These are phyloP conservation scores for Lepisosteus oculatus DNA, from an alignment of 2,113 vertebrate genomes.

Conservation along the genomic window DNA sequence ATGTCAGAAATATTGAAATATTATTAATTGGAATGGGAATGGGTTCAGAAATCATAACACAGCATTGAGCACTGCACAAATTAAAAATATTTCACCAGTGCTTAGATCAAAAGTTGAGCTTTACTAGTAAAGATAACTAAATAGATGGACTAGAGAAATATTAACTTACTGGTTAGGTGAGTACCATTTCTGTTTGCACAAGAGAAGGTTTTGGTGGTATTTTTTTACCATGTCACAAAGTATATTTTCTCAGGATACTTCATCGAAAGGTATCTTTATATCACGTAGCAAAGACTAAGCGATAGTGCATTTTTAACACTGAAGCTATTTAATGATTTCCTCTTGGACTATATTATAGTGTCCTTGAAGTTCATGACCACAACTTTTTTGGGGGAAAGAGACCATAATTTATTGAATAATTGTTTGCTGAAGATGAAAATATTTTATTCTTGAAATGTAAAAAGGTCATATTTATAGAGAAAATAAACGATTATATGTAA, in stretches of 20 bases:
- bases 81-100: too few species aligned
- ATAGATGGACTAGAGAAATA: too few species aligned
- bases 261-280: background rate
- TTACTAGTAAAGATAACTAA: too few species aligned
- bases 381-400: conserved; percentile 71
- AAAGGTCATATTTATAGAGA: background rate
- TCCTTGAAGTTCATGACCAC: conserved; percentile 72
- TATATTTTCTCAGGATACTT: background rate
- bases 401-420: conserved; percentile 79
- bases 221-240: background rate
- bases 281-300: conserved; percentile 56
- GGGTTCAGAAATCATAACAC: too few species aligned
- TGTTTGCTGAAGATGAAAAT: conserved; percentile 72
- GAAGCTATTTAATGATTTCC: conserved; percentile 67
- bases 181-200: too few species aligned
- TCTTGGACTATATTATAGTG: conserved; percentile 63
- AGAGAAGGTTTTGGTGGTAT: too few species aligned
- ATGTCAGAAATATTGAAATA: too few species aligned
- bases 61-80: too few species aligned
- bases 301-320: conserved; percentile 27
- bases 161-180: too few species aligned
- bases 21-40: too few species aligned
- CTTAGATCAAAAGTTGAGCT: too few species aligned
- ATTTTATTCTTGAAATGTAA: conserved; percentile 63
- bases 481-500: background rate